phyloP scores from a whole-genome alignment of 2,113 vertebrate genomes.

The Eira barbara region DNA sequence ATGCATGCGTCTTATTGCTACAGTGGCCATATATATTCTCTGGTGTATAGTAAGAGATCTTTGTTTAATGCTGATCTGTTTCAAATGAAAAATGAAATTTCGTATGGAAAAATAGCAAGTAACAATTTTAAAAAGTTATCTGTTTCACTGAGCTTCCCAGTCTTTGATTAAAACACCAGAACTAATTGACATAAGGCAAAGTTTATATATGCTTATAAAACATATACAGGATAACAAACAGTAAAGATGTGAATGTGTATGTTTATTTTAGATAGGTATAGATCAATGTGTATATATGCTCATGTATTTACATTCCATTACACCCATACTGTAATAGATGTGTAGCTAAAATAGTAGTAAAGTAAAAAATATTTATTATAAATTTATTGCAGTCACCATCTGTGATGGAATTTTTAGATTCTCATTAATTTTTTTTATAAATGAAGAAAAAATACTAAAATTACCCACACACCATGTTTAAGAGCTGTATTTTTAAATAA shows the following conservation, averaged over 20 bases:
- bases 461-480: not conserved
- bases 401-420: slow-evolving; percentile 27
- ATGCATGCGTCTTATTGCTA: not conserved
- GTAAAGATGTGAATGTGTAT: not conserved
- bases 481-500: not conserved
- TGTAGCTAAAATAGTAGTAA: not conserved
- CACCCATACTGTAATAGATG: not conserved
- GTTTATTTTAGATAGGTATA: not conserved
- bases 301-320: not conserved
- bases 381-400: not conserved
- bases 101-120: not conserved
- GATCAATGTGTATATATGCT: not conserved
- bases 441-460: not conserved
- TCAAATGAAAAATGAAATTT: not conserved
- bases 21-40: not conserved
- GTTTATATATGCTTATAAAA: not conserved
- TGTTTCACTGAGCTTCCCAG: slow-evolving; percentile 1
- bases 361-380: not conserved
- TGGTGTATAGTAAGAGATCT: not conserved
- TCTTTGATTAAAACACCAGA: not conserved
- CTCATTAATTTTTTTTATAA: not conserved
- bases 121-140: not conserved
- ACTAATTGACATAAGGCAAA: not conserved
- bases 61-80: not conserved
- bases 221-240: not conserved